These are phyloP conservation scores for Parauchenoglanis ngamensis DNA, from an alignment of 2,797 vertebrate species.

Conservation along the genomic window DNA sequence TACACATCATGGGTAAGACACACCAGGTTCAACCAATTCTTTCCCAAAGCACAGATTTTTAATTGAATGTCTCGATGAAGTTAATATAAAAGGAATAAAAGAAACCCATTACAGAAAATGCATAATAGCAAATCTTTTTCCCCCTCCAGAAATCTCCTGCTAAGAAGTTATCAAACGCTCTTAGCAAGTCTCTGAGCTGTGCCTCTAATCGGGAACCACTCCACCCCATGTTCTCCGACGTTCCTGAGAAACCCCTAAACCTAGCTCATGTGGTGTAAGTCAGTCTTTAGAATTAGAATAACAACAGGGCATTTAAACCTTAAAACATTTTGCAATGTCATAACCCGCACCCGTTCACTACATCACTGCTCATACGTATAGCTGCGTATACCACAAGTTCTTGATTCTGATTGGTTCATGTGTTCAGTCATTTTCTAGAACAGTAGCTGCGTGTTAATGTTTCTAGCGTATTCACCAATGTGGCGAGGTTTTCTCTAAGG, in stretches of 20 bases:
- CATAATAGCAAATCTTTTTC: neutral
- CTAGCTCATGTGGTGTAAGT: slow-evolving; percentile 93
- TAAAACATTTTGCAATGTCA: neutral
- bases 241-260: slow-evolving; percentile 91
- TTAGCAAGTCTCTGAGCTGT: slow-evolving; percentile 94
- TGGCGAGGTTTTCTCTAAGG: neutral
- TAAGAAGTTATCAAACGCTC: slow-evolving; percentile 98
- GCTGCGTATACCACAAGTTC: neutral
- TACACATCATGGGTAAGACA: slow-evolving; percentile 92
- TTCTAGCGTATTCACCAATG: neutral
- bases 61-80: neutral
- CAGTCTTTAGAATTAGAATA: neutral
- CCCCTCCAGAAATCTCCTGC: slow-evolving; percentile 92
- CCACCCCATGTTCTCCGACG: slow-evolving; percentile 91
- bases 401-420: neutral
- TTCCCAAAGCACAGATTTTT: neutral
- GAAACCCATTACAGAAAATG: slow-evolving; percentile 29
- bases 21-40: neutral
- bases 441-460: neutral
- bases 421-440: neutral
- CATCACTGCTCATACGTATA: too few relatives aligned
- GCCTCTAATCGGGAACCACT: slow-evolving; percentile 91
- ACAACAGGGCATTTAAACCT: neutral
- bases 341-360: neutral
- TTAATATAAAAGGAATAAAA: neutral